phyloP scores from a whole-genome alignment of 2,797 vertebrate species.

The Enteromius argenteus region DNA sequence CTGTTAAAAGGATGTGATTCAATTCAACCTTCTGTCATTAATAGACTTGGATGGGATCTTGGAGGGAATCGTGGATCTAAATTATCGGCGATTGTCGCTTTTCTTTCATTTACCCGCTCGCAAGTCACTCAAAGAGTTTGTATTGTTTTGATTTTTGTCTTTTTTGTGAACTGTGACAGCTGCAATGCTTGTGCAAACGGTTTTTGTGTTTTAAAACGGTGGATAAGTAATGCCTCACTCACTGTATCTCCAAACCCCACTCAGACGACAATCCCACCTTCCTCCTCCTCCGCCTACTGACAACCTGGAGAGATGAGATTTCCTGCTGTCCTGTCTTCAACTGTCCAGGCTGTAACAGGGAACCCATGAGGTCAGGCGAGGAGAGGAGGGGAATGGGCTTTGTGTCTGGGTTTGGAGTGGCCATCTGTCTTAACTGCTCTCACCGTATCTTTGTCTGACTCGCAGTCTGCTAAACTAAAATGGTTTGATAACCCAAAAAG shows the following conservation, averaged over 20 bases:
- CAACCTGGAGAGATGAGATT: slow-evolving; percentile 34
- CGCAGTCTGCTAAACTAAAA: slow-evolving; percentile 26
- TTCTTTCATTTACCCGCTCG: slow-evolving; percentile 53
- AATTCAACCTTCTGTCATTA: slow-evolving; percentile 58
- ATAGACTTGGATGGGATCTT: slow-evolving; percentile 62
- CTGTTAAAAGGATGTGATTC: slow-evolving; percentile 58
- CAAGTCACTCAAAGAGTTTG: slow-evolving; percentile 25
- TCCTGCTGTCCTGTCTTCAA: slow-evolving; percentile 7
- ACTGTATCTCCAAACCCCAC: slow-evolving; percentile 29
- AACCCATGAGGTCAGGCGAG: slow-evolving; percentile 25
- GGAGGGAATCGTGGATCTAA: slow-evolving; percentile 61
- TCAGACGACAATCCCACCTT: neutral
- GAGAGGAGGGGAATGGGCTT: slow-evolving; percentile 37
- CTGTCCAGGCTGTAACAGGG: slow-evolving; percentile 23
- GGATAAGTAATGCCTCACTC: slow-evolving; percentile 30
- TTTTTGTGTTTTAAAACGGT: slow-evolving; percentile 53
- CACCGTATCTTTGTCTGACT: slow-evolving; percentile 48
- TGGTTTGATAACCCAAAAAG: slow-evolving; percentile 34
- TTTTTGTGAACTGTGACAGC: slow-evolving; percentile 55
- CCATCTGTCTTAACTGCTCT: slow-evolving; percentile 58
- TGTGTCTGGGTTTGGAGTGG: slow-evolving; percentile 46
- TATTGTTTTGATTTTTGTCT: slow-evolving; percentile 39
- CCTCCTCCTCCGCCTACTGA: slow-evolving; percentile 13
- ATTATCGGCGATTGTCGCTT: slow-evolving; percentile 55
- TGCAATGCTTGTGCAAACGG: slow-evolving; percentile 55